These are phyloP conservation scores for Mastomys natalensis DNA, from an alignment of 2,113 vertebrate species.

Conservation along the genomic window DNA sequence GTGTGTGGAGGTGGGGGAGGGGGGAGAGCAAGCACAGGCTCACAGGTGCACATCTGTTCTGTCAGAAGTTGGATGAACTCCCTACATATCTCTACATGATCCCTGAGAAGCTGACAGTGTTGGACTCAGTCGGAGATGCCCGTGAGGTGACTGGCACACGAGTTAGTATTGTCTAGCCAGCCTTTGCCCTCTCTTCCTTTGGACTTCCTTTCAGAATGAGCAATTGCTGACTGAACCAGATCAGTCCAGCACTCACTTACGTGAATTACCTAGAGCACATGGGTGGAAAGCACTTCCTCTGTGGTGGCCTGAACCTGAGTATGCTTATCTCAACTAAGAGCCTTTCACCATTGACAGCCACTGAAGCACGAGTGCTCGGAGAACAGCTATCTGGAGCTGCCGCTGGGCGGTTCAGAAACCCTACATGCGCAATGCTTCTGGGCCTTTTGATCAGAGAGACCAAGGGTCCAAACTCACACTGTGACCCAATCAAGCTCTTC, in stretches of 20 bases:
- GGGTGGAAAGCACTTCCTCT: slow-evolving; percentile 82
- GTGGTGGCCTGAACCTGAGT: slow-evolving; percentile 54
- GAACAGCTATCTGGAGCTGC: not conserved
- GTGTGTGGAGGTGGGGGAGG: too few species aligned
- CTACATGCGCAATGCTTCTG: not conserved
- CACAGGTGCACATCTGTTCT: not conserved
- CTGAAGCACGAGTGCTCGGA: slow-evolving; percentile 25
- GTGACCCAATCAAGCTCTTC: slow-evolving; percentile 26
- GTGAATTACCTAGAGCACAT: slow-evolving; percentile 81
- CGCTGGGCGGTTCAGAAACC: slow-evolving; percentile 26
- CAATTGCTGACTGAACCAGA: slow-evolving; percentile 81
- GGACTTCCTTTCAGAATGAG: slow-evolving; percentile 74
- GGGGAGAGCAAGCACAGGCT: too few species aligned
- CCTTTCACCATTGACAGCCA: slow-evolving; percentile 12
- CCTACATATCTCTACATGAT: slow-evolving; percentile 58
- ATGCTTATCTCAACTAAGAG: slow-evolving; percentile 30
- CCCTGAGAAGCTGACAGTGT: slow-evolving; percentile 75
- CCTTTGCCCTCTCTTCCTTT: slow-evolving; percentile 64
- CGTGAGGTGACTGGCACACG: slow-evolving; percentile 76
- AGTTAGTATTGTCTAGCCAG: slow-evolving; percentile 67
- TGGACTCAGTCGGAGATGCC: slow-evolving; percentile 66
- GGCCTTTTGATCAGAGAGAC: not conserved
- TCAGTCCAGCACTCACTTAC: slow-evolving; percentile 82
- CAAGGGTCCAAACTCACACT: slow-evolving; percentile 25
- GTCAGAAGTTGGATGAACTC: slow-evolving; percentile 47